Evolutionary conservation across 2,888 invertebrate genomes (phyloP).

Genomic region (Nasonia oneida): DNA sequence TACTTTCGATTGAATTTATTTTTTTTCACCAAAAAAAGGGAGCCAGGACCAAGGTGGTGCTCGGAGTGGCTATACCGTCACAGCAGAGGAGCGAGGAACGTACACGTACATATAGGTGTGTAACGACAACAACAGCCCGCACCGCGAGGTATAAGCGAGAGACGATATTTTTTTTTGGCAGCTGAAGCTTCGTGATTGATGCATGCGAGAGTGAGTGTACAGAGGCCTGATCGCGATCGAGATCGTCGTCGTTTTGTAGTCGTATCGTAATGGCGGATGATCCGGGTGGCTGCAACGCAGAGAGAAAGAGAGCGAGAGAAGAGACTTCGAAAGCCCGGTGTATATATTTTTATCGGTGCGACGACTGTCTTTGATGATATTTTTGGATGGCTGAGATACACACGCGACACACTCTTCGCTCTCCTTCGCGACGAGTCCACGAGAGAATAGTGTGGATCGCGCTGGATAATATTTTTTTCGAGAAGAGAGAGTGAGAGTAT

Average conservation of each 20-base stretch:
- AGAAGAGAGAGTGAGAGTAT: background rate
- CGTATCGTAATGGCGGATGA: background rate
- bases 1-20: background rate
- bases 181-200: background rate
- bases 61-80: too few species aligned
- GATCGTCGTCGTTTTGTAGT: background rate
- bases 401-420: background rate
- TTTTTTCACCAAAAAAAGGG: background rate
- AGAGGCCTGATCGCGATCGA: background rate
- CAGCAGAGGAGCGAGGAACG: background rate
- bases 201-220: background rate
- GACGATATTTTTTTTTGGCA: background rate
- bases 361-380: constrained; percentile 19
- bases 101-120: background rate
- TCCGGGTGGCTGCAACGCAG: background rate
- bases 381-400: constrained; percentile 10
- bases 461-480: constrained; percentile 3
- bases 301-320: background rate
- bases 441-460: background rate
- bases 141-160: background rate
- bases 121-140: background rate
- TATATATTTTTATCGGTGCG: constrained; percentile 35
- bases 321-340: background rate
- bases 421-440: background rate
- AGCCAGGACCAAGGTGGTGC: too few species aligned